Evolutionary conservation across 1,140 invertebrate genomes (phyloP).

Genomic region (Drosophila leontia): DNA sequence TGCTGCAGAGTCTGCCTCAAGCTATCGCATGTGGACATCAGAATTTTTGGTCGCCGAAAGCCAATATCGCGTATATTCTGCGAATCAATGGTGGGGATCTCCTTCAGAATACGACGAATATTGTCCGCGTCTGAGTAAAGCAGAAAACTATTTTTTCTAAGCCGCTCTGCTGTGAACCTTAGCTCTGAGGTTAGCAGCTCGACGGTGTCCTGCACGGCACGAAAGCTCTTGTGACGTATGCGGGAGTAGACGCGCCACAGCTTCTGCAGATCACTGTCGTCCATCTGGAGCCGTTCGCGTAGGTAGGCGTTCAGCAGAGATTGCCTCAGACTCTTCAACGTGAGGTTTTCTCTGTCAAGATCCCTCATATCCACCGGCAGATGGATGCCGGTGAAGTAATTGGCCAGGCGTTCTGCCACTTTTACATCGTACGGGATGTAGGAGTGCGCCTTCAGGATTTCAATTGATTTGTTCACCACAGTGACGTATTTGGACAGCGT

Average conservation of each 20-base stretch:
- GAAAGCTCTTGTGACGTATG: conserved; percentile 86
- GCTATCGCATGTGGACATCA: conserved; percentile 86
- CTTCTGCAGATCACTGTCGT: conserved; percentile 85
- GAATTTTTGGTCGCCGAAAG: conserved; percentile 86
- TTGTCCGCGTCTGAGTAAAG: conserved; percentile 86
- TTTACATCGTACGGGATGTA: conserved; percentile 64
- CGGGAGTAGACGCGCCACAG: conserved; percentile 86
- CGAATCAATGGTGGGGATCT: conserved; percentile 85
- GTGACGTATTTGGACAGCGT: conserved; percentile 85
- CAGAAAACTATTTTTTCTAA: conserved; percentile 86
- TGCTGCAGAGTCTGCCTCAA: conserved; percentile 85
- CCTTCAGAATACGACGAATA: conserved; percentile 86
- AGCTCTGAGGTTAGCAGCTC: conserved; percentile 85
- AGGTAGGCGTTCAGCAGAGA: conserved; percentile 85
- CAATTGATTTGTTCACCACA: conserved; percentile 71
- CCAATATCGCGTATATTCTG: conserved; percentile 86
- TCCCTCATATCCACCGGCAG: conserved; percentile 52
- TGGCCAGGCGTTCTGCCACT: conserved; percentile 74
- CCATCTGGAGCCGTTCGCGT: conserved; percentile 85
- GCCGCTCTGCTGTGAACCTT: conserved; percentile 85
- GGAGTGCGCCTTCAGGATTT: conserved; percentile 59
- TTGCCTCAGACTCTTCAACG: conserved; percentile 85
- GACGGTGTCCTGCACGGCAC: conserved; percentile 85
- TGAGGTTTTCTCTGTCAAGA: conserved; percentile 63
- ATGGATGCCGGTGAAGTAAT: conserved; percentile 58